Conservation (phyloP, 1,140 invertebrate genomes). For the Leptopilina clavipes region DNA sequence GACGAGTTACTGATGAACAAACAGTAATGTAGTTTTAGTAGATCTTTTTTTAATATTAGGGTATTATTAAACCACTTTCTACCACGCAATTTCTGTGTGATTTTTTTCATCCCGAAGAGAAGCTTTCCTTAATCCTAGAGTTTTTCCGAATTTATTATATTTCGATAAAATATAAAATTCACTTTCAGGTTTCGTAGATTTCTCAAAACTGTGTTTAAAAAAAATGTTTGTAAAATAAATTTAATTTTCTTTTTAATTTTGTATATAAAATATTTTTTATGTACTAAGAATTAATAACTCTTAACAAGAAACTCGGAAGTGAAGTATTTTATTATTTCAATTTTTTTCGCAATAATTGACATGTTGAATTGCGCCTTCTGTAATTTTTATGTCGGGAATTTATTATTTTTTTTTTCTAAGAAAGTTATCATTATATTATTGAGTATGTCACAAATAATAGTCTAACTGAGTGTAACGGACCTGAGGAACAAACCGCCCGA, state of each 20-base stretch:
- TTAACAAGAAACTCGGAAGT: not conserved
- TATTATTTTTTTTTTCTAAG: not conserved
- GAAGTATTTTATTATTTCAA: not conserved
- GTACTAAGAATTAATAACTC: too few relatives aligned
- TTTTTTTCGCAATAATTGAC: not conserved
- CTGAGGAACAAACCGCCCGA: not conserved
- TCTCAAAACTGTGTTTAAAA: too few relatives aligned
- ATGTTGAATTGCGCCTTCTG: not conserved
- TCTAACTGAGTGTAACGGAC: slow-evolving; percentile 16
- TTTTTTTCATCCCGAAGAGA: not conserved
- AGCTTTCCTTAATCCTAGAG: too few relatives aligned
- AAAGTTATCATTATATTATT: slow-evolving; percentile 34
- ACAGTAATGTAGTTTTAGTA: slow-evolving; percentile 21
- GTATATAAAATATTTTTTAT: too few relatives aligned
- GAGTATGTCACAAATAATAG: slow-evolving; percentile 30
- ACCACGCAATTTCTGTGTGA: not conserved
- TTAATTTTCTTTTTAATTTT: too few relatives aligned
- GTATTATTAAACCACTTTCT: slow-evolving; percentile 33
- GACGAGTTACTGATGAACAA: slow-evolving; percentile 20
- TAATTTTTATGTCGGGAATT: not conserved
- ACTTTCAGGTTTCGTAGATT: too few relatives aligned
- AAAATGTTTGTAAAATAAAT: too few relatives aligned
- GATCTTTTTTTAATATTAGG: slow-evolving; percentile 22
- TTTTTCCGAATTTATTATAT: too few relatives aligned
- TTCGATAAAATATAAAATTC: too few relatives aligned